A percentile compares a stretch with the other conserved stretches of the same genome.
phyloP scores from a whole-genome alignment of 2,113 vertebrate genomes.

The Sus scrofa region T2T-Sscrofa CM000813.6:161056501-161057000 shows the following conservation, averaged over 20 bases:
- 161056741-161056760: conserved; percentile 85
- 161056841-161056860: conserved; percentile 60
- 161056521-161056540: neutral
- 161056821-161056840: conserved; percentile 77
- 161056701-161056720: conserved; percentile 83
- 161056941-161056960: neutral
- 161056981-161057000: neutral
- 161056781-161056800: conserved; percentile 2
- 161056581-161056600: neutral
- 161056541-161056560: neutral
- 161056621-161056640: neutral
- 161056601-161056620: neutral
- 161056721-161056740: conserved; percentile 91
- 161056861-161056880: neutral
- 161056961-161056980: conserved; percentile 5
- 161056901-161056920: conserved; percentile 56
- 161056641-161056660: neutral
- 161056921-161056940: conserved; percentile 55
- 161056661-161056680: neutral
- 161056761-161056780: conserved; percentile 77
- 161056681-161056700: conserved; percentile 65
- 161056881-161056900: conserved; percentile 8
- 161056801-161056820: conserved; percentile 28
- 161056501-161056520: neutral
- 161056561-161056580: neutral